Base-by-base conservation (phyloP, 1,140 invertebrate genomes). In the Uloborus diversus region DNA sequence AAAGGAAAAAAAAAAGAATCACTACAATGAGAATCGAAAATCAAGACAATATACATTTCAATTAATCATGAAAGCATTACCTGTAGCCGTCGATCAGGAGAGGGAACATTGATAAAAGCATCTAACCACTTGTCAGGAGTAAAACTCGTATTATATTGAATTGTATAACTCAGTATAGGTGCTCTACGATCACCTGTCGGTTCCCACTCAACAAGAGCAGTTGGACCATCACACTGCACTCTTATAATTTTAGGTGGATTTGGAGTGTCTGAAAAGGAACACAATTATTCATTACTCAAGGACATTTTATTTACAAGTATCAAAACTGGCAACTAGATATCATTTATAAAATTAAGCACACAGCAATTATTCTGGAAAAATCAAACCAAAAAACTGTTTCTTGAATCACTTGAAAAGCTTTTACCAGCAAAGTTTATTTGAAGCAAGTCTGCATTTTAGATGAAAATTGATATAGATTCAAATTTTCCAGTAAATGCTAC, bases 61-160 rank as follows among this genome's bases (percentile, higher is more conserved):
- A 20, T n/a, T 53, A 53, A 53, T 1, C 20, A 53, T 53, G 5
- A 53, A 53, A 53, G 9, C 17, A n/a, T 83, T 79, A 90, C 90
- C 1, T 89, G 90, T 83, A 92, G 94, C 1, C 91, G 91, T 68
- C 89, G 92, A 83, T 95, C 94, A 5, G 92, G 92, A n/a, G 93
- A 91, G 13, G 94, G 92, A 49, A 96, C 92, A 81, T 89, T 88
- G 82, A 93, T 92, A 81, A 88, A 91, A 1, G 92, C 91, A 68
- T 89, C 88, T 86, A 93, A 92, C 97, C 98, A 99, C 0, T 91
- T 91, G 86, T 97, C 96, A 0, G 95, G 95, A 14, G 94, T 94
- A 85, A 98, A 98, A 37, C 91, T 93, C 0, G 97, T 99, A 85
- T 99, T 98, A 85, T 93, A 94, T 86, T 99, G 94, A 76, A 99